Evolutionary conservation across 2,888 invertebrate genomes (phyloP), one percentile per base, ranked within the genome.

Genomic region (Drosophila formosana): DNA sequence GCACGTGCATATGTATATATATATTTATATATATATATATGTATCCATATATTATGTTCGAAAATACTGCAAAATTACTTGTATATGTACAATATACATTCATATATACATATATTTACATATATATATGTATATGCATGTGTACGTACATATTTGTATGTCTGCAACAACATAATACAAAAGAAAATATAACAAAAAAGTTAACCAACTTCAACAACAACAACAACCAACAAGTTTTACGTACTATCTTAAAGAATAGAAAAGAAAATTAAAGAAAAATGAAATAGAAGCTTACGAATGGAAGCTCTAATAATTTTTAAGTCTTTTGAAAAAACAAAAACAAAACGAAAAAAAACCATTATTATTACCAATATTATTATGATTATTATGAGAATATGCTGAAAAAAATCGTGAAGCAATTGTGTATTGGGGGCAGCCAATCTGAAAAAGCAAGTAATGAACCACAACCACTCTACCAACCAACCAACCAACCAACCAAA

Each of bases 361-460:
- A 79, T 77, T 73, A 77, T 80, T 70, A 81, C 62, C 65, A 82
- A 66, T 69, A 80, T 75, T 79, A 82, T 69, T 67, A 77, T 80
- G 51, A 82, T 82, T 67, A 80, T 80, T 78, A 85, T 82, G 80
- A 82, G 81, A 83, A 79, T 81, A 86, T 83, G 83, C 87, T 84
- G 89, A 91, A 89, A 90, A 88, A 92, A 92, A 92, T 90, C 92
- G 92, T 92, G 92, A 92, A 92, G 92, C 92, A 92, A 92, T 92
- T 92, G 92, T 92, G 92, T 92, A 92, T 90, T 91, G 92, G 92
- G 92, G 92, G 90, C 92, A 92, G 92, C 92, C 91, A 91, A 91
- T 91, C 90, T 89, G 89, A 88, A 80, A 80, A 78, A 69, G 57
- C 78, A 76, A 80, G 69, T 66, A 75, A 72, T 75, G 63, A 67